Conservation (phyloP, 2,888 invertebrate genomes). For the Emesis russula region DNA sequence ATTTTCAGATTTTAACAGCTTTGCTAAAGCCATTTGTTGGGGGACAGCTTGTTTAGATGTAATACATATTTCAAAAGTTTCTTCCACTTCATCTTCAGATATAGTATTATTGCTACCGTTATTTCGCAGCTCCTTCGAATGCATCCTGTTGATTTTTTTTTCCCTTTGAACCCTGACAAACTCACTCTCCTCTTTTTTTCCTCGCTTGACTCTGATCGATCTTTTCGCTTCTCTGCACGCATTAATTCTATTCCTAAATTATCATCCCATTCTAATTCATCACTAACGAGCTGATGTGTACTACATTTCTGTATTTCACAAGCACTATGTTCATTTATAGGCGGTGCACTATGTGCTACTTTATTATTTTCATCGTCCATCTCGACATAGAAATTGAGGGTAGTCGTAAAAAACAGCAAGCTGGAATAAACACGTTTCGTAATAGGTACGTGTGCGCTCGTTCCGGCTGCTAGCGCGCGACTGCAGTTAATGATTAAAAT, state of each 20-base stretch:
- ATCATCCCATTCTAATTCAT: not conserved
- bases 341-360: not conserved
- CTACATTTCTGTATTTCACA: too few species aligned
- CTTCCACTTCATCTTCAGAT: not conserved
- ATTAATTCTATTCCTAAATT: not conserved
- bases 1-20: constrained; percentile 7
- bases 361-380: not conserved
- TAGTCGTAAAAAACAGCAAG: not conserved
- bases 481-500: not conserved
- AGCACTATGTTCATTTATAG: not conserved
- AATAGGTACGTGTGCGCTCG: not conserved
- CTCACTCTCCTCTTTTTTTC: not conserved
- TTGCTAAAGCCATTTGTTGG: not conserved
- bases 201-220: not conserved
- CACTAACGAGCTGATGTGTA: not conserved
- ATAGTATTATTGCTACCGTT: not conserved
- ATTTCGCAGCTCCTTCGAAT: not conserved
- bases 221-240: constrained; percentile 12
- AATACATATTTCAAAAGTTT: not conserved
- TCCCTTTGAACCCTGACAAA: not conserved
- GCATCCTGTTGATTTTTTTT: not conserved
- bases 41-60: not conserved
- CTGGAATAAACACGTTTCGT: not conserved
- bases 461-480: not conserved
- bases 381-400: not conserved